phyloP scores from a whole-genome alignment of 2,113 vertebrate genomes.

The Callithrix jacchus region DNA sequence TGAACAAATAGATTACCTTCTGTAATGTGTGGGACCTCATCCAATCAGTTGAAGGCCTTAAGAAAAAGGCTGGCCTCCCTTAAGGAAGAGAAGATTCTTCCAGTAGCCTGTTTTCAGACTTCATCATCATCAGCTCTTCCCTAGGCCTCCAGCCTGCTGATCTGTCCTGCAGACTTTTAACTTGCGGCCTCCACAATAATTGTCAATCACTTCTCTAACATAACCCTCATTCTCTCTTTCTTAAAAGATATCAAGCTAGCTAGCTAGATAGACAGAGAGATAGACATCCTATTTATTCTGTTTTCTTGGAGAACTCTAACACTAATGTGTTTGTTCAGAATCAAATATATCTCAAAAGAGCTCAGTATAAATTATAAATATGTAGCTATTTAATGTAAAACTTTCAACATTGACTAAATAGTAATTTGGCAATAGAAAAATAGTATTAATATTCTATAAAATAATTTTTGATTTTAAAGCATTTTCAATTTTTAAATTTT shows the following conservation, averaged over 20 bases:
- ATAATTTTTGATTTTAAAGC: not conserved
- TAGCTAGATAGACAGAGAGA: not conserved
- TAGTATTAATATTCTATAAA: not conserved
- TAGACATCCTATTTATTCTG: not conserved
- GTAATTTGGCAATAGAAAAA: not conserved
- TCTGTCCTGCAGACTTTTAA: not conserved
- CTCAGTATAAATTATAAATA: not conserved
- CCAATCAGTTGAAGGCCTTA: not conserved
- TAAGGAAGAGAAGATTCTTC: not conserved
- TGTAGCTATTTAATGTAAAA: not conserved
- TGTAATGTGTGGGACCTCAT: not conserved
- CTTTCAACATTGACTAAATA: not conserved
- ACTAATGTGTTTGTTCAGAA: not conserved
- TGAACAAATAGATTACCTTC: not conserved
- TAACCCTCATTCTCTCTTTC: not conserved
- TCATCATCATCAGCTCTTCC: not conserved
- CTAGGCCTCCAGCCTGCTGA: not conserved
- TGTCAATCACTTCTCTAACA: not conserved
- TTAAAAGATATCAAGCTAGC: not conserved
- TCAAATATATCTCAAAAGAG: not conserved
- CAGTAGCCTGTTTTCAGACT: not conserved
- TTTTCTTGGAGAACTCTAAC: not conserved
- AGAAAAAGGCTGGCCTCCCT: not conserved
- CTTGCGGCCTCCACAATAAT: not conserved
- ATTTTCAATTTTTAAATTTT: not conserved